Base-by-base conservation (phyloP, 2,888 invertebrate species). In the Drosophila crucigera region DNA sequence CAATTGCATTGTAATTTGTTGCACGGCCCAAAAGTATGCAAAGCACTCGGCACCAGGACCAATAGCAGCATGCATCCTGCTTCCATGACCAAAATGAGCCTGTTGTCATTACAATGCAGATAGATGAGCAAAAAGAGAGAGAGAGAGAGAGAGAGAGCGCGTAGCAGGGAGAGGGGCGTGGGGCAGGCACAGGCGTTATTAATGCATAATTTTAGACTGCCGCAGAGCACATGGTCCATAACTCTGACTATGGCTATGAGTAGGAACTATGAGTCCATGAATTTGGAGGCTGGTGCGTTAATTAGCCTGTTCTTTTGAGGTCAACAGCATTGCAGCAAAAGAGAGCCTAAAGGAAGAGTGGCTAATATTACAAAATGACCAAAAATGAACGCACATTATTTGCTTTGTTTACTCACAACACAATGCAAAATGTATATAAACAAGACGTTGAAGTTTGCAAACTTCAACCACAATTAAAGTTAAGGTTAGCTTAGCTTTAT, bases 1-100 rank as follows among this genome's bases (percentile, higher is more conserved):
- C 84, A 88, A 85, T 85, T 88, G 88, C 88, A 82, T 83, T 85
- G 80, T 83, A 86, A 83, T 88, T 86, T 88, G 83, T 76, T 77
- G 80, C 43, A 61, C 58, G 68, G 55, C 71, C 70, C 59, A 67
- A 81, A 76, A 83, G 66, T 80, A 75, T 72, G 77, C 67, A 83
- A 79, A 56, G 76, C 75, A 73, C 73, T 64, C 62, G 66, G 63
- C 16, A 30, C 41, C 39, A 39, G 60, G 39, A 66, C 62, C 55
- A 70, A 56, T 68, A 65, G 56, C 31, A 14, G n/a, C 35, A 63
- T 72, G 52, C 54, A 53, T 67, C 59, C 59, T 67, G 65, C 59
- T 35, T 66, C 49, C 43, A 53, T 61, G 50, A 49, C 67, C 67
- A 79, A 77, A 83, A 85, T 78, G 76, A 81, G 86, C 74, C 59